Conservation (phyloP, 2,797 vertebrate genomes). For the Chaunax sp. region DNA sequence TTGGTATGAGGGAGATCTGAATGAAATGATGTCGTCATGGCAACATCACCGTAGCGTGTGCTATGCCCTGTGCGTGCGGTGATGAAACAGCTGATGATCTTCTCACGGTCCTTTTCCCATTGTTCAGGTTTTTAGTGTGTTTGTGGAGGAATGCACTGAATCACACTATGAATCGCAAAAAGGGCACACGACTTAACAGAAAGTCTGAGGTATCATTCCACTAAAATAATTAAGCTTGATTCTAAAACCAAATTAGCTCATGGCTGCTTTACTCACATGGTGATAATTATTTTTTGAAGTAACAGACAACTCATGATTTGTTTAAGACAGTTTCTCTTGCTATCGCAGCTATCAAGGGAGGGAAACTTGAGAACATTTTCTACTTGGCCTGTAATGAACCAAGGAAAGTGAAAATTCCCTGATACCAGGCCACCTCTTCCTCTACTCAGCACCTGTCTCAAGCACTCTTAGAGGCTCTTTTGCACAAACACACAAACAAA, state of each 20-base stretch:
- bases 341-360: neutral
- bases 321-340: neutral
- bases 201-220: neutral
- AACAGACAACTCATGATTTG: neutral
- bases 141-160: neutral
- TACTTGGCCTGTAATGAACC: neutral
- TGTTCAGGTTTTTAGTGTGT: too few relatives aligned
- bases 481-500: conserved; percentile 6
- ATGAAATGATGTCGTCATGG: too few relatives aligned
- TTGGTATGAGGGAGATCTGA: too few relatives aligned
- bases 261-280: neutral
- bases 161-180: conserved; percentile 6
- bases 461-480: neutral
- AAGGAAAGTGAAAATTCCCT: neutral
- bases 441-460: neutral
- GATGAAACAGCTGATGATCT: too few relatives aligned
- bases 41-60: too few relatives aligned
- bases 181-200: neutral
- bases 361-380: neutral
- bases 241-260: conserved; percentile 9
- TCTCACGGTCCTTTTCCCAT: too few relatives aligned
- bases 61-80: too few relatives aligned
- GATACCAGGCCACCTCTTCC: neutral
- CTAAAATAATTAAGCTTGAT: conserved; percentile 10
- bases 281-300: conserved; percentile 11